Conservation (phyloP, 2,888 invertebrate genomes). For the Thecophora atra region DNA sequence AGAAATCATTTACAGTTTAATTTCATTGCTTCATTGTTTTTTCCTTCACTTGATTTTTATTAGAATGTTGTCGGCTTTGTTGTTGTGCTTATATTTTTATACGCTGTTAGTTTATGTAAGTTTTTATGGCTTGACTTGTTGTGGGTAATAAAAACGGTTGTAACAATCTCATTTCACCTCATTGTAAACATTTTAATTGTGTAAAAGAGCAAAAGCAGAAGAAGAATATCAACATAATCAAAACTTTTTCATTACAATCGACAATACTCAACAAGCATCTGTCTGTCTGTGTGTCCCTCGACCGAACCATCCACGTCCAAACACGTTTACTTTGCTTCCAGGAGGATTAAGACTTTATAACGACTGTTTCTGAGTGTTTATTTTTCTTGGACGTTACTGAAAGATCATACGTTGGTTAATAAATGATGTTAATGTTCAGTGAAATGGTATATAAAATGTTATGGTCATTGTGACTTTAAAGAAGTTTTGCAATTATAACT, state of each 20-base stretch:
- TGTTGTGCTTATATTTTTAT: background rate
- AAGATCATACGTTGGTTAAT: too few relatives aligned
- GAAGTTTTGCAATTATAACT: too few relatives aligned
- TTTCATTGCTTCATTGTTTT: constrained; percentile 25
- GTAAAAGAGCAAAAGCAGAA: constrained; percentile 14
- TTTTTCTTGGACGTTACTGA: too few relatives aligned
- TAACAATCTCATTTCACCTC: constrained; percentile 29
- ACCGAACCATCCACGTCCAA: too few relatives aligned
- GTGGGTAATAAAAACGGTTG: constrained; percentile 25
- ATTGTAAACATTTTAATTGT: constrained; percentile 33
- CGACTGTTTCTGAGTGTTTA: too few relatives aligned
- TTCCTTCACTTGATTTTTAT: background rate
- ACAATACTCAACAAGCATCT: background rate
- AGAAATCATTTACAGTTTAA: constrained; percentile 46
- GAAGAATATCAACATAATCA: constrained; percentile 5
- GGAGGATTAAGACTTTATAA: too few relatives aligned
- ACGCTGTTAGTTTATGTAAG: constrained; percentile 9
- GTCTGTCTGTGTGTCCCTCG: too few relatives aligned
- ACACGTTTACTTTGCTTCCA: too few relatives aligned
- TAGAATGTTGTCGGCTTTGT: background rate
- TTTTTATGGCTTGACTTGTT: constrained; percentile 20
- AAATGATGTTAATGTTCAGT: too few relatives aligned
- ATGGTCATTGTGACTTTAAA: too few relatives aligned
- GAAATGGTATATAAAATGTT: too few relatives aligned
- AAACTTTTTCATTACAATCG: constrained; percentile 30